Evolutionary conservation across 2,797 vertebrate genomes (phyloP).

Genomic region (Kryptolebias ocellatus): DNA sequence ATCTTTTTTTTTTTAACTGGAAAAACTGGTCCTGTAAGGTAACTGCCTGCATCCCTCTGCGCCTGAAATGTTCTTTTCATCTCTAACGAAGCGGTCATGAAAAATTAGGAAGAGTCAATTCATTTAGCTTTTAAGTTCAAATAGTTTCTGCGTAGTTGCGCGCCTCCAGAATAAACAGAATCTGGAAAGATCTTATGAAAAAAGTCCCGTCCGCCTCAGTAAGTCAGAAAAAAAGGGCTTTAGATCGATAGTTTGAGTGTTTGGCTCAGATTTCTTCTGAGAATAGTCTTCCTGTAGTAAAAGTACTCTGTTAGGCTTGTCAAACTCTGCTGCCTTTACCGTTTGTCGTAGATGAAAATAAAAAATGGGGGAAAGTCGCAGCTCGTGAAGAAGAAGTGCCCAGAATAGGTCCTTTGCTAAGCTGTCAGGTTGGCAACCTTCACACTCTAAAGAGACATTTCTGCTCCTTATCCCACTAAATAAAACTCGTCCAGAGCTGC

Average conservation of each 20-base stretch:
- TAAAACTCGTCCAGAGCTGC: too few relatives aligned
- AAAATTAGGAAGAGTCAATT: not conserved
- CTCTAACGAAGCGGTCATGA: not conserved
- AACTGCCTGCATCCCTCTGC: not conserved
- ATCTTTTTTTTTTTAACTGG: slow-evolving; percentile 2
- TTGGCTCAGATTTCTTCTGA: not conserved
- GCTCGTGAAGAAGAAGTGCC: too few relatives aligned
- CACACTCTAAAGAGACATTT: too few relatives aligned
- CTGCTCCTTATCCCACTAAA: too few relatives aligned
- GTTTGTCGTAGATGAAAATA: too few relatives aligned
- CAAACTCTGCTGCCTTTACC: too few relatives aligned
- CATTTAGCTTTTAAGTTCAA: not conserved
- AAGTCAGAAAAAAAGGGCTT: not conserved
- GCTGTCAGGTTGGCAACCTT: too few relatives aligned
- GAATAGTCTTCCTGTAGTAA: not conserved
- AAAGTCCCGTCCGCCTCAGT: not conserved
- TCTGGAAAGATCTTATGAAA: not conserved
- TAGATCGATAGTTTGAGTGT: not conserved
- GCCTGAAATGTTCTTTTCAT: not conserved
- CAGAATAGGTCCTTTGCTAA: too few relatives aligned
- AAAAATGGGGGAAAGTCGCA: too few relatives aligned
- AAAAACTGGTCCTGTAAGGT: slow-evolving; percentile 10
- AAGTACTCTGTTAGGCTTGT: too few relatives aligned
- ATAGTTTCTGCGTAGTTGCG: not conserved
- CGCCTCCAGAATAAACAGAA: not conserved